Conservation (phyloP, 1,140 invertebrate genomes). For the Trichomalopsis sarcophagae region DNA sequence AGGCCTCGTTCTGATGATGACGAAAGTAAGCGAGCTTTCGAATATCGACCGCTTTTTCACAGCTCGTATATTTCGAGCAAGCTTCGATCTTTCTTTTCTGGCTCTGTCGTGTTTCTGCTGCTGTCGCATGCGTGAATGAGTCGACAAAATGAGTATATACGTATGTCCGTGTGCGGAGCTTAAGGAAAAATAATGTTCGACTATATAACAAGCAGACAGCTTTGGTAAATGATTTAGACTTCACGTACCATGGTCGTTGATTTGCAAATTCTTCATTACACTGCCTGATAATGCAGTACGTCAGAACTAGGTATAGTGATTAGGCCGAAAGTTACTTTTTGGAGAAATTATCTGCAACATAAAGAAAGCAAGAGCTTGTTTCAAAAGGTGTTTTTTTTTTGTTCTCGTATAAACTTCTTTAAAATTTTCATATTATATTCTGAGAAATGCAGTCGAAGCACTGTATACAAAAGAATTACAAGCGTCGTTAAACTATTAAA, state of each 20-base stretch:
- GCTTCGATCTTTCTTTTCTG: not conserved
- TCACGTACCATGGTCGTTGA: constrained; percentile 63
- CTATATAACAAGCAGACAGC: not conserved
- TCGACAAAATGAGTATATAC: not conserved
- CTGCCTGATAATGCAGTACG: constrained; percentile 51
- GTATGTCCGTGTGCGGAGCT: not conserved
- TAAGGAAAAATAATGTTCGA: not conserved
- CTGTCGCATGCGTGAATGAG: not conserved
- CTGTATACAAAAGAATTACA: not conserved
- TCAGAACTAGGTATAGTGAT: constrained; percentile 33
- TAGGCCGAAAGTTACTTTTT: constrained; percentile 26
- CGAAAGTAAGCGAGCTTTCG: constrained; percentile 16
- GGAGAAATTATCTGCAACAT: constrained; percentile 42
- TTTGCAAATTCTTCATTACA: constrained; percentile 67
- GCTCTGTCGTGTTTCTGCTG: not conserved
- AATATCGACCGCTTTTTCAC: not conserved
- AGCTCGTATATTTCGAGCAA: not conserved
- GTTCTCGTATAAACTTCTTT: not conserved
- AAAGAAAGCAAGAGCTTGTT: constrained; percentile 13
- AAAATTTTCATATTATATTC: not conserved
- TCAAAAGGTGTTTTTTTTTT: not conserved
- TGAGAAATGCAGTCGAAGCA: not conserved
- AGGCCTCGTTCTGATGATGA: not conserved
- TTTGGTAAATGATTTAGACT: constrained; percentile 29
- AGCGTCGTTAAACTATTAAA: not conserved